phyloP scores from a whole-genome alignment of 2,797 vertebrate species.

The Austrolebias charrua region DNA sequence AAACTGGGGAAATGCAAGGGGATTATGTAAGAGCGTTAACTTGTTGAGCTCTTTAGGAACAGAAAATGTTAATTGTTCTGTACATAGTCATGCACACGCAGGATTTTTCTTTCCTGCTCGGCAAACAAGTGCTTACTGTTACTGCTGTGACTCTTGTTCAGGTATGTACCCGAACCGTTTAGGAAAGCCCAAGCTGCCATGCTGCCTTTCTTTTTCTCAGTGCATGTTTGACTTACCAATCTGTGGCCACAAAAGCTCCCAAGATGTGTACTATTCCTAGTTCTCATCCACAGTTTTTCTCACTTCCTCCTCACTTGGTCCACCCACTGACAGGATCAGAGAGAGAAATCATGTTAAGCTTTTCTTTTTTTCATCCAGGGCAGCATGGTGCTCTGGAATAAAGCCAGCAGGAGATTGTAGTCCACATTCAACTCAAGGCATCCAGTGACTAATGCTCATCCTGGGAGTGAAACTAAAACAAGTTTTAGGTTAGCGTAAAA shows the following conservation, averaged over 20 bases:
- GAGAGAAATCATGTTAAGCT: constrained; percentile 65
- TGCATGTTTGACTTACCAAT: constrained; percentile 61
- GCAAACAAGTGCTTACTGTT: constrained; percentile 59
- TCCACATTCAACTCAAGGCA: constrained; percentile 47
- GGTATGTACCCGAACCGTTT: constrained; percentile 54
- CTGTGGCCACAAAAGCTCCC: constrained; percentile 42
- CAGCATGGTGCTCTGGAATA: constrained; percentile 66
- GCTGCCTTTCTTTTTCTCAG: constrained; percentile 45
- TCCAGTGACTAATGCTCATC: constrained; percentile 47
- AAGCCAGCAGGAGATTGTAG: constrained; percentile 60
- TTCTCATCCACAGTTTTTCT: constrained; percentile 59
- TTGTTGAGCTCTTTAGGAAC: constrained; percentile 45
- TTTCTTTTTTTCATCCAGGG: constrained; percentile 39
- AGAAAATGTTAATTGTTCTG: constrained; percentile 37
- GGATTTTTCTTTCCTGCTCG: constrained; percentile 25
- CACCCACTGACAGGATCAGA: constrained; percentile 72
- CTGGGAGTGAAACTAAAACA: constrained; percentile 14
- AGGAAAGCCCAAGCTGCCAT: constrained; percentile 46
- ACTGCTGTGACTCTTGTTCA: constrained; percentile 51
- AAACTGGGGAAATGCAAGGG: constrained; percentile 4
- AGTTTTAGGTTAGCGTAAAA: constrained; percentile 12
- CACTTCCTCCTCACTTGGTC: constrained; percentile 50
- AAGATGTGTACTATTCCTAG: constrained; percentile 30
- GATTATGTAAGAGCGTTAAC: constrained; percentile 44
- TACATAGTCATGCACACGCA: constrained; percentile 26